phyloP scores from a whole-genome alignment of 1,140 invertebrate genomes.

The Vanessa atalanta region DNA sequence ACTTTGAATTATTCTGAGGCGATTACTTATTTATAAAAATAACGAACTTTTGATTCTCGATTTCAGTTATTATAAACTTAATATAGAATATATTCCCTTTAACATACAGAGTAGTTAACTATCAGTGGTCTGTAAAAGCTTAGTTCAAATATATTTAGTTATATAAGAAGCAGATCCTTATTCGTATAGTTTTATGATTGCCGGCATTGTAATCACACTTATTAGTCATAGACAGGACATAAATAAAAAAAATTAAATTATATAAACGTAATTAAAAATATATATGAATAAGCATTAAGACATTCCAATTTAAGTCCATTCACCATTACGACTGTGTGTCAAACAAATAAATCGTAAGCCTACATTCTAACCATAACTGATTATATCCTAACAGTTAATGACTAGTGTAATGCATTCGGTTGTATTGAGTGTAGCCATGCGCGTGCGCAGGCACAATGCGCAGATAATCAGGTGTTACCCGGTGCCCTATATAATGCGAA shows the following conservation, averaged over 20 bases:
- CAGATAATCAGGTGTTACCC: conserved; percentile 74
- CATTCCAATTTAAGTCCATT: neutral
- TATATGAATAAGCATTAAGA: neutral
- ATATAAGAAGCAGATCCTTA: too few species aligned
- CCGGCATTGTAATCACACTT: neutral
- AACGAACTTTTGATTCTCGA: too few species aligned
- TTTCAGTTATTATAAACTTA: too few species aligned
- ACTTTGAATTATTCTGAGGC: too few species aligned
- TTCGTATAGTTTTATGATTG: too few species aligned
- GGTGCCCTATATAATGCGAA: conserved; percentile 72
- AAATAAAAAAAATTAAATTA: too few species aligned
- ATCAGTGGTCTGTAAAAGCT: too few species aligned
- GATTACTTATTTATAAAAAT: too few species aligned
- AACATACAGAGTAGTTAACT: too few species aligned
- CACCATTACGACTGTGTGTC: neutral
- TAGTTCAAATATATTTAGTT: too few species aligned
- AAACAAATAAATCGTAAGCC: neutral
- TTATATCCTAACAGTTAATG: conserved; percentile 17
- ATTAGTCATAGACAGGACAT: neutral
- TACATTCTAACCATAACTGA: conserved; percentile 8
- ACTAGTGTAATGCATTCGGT: conserved; percentile 24
- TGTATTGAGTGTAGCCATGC: conserved; percentile 27
- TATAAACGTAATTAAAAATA: too few species aligned
- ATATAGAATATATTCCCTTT: too few species aligned
- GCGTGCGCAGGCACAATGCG: conserved; percentile 55